Evolutionary conservation across 2,888 invertebrate genomes (phyloP).

Genomic region (Ceraclea dissimilis): DNA sequence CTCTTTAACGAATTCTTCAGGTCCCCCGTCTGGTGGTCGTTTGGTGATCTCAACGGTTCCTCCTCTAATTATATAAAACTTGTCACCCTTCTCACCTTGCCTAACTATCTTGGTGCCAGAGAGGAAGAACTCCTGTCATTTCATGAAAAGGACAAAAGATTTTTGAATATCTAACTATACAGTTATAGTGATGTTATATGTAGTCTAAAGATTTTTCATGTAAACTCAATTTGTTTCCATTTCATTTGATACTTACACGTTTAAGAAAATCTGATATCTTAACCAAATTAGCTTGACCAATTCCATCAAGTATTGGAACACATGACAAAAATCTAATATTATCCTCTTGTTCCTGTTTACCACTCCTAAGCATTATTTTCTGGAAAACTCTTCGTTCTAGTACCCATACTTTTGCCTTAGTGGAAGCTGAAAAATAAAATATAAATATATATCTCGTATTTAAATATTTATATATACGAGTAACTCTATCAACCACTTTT

Average conservation of each 20-base stretch:
- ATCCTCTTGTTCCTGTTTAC: constrained; percentile 76
- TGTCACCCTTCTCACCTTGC: constrained; percentile 82
- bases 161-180: not conserved
- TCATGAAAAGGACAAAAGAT: constrained; percentile 14
- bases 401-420: constrained; percentile 79
- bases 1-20: constrained; percentile 60
- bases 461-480: not conserved
- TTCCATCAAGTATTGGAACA: constrained; percentile 69
- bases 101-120: constrained; percentile 71
- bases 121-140: constrained; percentile 77
- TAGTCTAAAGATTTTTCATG: too few relatives aligned
- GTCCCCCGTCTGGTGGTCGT: constrained; percentile 48
- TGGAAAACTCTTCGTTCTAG: constrained; percentile 81
- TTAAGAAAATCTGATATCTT: constrained; percentile 84
- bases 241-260: constrained; percentile 48
- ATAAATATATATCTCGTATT: too few relatives aligned
- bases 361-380: constrained; percentile 81
- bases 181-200: too few relatives aligned
- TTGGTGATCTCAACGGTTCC: constrained; percentile 72
- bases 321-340: constrained; percentile 77
- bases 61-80: constrained; percentile 84
- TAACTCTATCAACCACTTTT: too few relatives aligned
- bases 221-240: too few relatives aligned
- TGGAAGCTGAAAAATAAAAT: constrained; percentile 53
- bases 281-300: constrained; percentile 61